Evolutionary conservation across 2,797 vertebrate genomes (phyloP), one percentile per base, ranked within the genome.

Genomic region (Nannoperca obscura): DNA sequence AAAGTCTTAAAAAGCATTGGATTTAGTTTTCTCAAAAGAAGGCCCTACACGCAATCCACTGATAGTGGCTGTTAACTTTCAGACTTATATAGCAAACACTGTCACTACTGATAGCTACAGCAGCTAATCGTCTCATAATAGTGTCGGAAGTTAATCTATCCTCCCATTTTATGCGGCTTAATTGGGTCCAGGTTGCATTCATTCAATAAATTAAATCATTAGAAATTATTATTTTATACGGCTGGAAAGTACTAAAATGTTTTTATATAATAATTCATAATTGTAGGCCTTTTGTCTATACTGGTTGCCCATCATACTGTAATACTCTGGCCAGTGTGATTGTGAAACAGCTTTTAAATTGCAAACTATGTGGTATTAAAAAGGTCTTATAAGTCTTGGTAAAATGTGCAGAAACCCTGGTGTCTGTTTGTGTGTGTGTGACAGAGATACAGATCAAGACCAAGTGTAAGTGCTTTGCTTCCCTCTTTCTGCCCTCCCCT

Each of bases 401-500:
- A 2, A 27, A 61, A 40, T n/a, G 12, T 17, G 22, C 22, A 19
- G 22, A 44, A 40, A 12, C 19, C 5, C 24, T 62, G 24, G 50
- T 58, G 55, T 58, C 24, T 58, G 36, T 54, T 50, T 55, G 42
- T 55, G 47, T 30, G 40, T 58, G 30, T 30, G 7, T 4, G 27
- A 15, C 10, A 32, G 24, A 54, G 38, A 27, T 27, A 36, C 30
- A 34, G 65, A 65, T 65, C 24, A 24, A 57, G 53, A 24, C 3
- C n/a, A n/a, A 46, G 61, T 30, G 14, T 58, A 12, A 44, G 10
- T 4, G 42, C 34, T 49, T 19, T 54, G 42, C 30, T 78, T 55
- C n/a, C 40, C n/a, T 69, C 46, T 13, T 7, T 12, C 46, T 73
- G 42, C 42, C 32, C 24, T 46, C 62, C 74, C 8, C 64, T 52